Base-by-base conservation (phyloP, 2,113 vertebrate genomes). In the Fregata magnificens region DNA sequence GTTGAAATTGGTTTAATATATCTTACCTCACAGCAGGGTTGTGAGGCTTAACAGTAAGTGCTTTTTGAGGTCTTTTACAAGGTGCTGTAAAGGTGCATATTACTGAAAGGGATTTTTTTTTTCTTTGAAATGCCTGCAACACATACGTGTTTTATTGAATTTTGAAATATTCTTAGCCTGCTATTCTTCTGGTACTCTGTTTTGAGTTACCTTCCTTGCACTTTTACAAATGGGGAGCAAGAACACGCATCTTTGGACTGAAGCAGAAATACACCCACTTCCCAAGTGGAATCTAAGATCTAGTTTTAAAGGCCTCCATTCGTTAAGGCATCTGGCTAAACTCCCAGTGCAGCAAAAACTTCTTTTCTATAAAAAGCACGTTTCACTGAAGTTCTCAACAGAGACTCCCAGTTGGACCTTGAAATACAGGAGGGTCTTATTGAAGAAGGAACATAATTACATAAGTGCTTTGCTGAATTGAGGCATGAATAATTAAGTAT, bases 1-100 rank as follows among this genome's bases (percentile, higher is more conserved):
- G 86, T 7, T 76, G 47, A 26, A 58, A 36, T 28, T n/a, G 78
- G 13, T 71, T 53, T 70, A 5, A 16, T 31, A 11, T 74, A 4
- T 52, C 52, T 90, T 72, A 53, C 94, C 91, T 96, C 95, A 66
- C 84, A 40, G 70, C 16, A 5, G 90, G 85, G 59, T 50, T 69
- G 78, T 85, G 88, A 82, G 89, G 95, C 70, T 91, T 16, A 24
- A 29, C 83, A 78, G 62, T 7, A 44, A 59, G 44, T 93, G 92
- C 91, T 94, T 87, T 87, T 69, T 3, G 71, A 93, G 74, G 84
- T 38, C 80, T 92, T 92, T 80, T 79, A 50, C 94, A 96, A 95
- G 95, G 94, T 97, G 97, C 95, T 96, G 95, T 90, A 94, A 84
- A 95, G 89, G 96, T 96, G 93, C 94, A 52, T 91, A 71, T 93